Conservation (phyloP, 2,888 invertebrate species). For the Mimachlamys varia region DNA sequence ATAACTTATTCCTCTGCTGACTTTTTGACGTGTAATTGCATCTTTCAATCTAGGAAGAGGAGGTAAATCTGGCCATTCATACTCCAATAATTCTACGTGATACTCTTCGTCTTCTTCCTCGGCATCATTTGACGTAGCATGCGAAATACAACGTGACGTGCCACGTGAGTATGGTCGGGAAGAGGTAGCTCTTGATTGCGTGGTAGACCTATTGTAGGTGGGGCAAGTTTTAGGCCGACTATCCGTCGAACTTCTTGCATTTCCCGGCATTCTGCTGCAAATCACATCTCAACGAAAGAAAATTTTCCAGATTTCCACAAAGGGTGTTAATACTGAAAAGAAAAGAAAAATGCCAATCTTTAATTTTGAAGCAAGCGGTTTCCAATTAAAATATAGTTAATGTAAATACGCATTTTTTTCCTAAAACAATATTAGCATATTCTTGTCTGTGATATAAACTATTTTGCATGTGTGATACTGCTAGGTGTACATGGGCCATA, state of each 20-base stretch:
- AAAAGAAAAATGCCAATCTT: neutral
- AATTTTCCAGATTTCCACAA: neutral
- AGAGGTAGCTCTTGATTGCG: neutral
- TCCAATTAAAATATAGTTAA: no score
- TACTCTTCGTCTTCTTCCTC: conserved; percentile 53
- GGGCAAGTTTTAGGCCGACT: conserved; percentile 59
- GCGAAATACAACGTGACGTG: conserved; percentile 42
- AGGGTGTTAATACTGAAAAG: neutral
- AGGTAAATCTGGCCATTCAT: conserved; percentile 78
- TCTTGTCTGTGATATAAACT: no score
- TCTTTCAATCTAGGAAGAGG: conserved; percentile 74
- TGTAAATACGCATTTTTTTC: no score
- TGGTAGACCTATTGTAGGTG: conserved; percentile 45
- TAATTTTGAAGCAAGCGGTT: neutral
- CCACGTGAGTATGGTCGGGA: conserved; percentile 28
- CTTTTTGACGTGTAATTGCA: conserved; percentile 70
- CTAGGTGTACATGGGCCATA: no score
- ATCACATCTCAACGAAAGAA: neutral
- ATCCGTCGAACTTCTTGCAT: conserved; percentile 56
- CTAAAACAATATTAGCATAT: no score
- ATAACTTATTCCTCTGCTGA: conserved; percentile 75
- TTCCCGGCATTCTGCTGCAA: conserved; percentile 59
- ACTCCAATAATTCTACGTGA: conserved; percentile 70
- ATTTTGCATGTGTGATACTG: no score
- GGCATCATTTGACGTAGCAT: conserved; percentile 32